These are phyloP conservation scores for Clarias batrachus DNA, from an alignment of 2,113 vertebrate species.

Conservation along the genomic window DNA sequence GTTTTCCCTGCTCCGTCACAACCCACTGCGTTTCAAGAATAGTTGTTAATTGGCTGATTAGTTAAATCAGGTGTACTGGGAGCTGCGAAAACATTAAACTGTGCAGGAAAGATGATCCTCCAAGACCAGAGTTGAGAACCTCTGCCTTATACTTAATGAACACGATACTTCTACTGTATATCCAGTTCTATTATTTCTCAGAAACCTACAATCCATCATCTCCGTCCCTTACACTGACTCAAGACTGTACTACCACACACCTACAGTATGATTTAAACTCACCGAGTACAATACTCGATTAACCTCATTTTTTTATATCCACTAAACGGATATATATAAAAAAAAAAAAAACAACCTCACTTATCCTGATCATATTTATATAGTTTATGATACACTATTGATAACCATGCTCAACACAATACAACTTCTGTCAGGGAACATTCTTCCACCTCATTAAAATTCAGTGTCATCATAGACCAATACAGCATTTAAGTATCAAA, in stretches of 20 bases:
- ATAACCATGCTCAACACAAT: background rate
- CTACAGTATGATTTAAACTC: background rate
- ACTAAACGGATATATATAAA: background rate
- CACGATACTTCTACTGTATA: background rate
- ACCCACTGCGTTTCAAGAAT: no score
- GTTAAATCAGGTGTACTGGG: no score
- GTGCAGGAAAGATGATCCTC: no score
- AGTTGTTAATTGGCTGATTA: no score
- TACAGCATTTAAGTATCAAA: background rate
- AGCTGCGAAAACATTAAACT: no score
- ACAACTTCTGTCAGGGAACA: background rate
- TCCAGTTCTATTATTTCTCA: no score
- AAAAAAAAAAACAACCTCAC: no score
- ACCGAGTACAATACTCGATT: background rate
- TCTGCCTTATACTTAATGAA: background rate
- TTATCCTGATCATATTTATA: background rate
- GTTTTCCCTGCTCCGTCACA: no score
- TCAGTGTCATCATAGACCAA: background rate
- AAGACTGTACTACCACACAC: background rate
- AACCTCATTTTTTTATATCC: background rate
- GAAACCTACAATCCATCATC: background rate
- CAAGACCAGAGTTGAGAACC: no score
- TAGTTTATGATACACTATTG: background rate
- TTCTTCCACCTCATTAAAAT: background rate
- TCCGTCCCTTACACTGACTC: background rate